Evolutionary conservation across 2,113 vertebrate species (phyloP), one percentile per base, ranked within the genome.

Genomic region (Hypomesus transpacificus): DNA sequence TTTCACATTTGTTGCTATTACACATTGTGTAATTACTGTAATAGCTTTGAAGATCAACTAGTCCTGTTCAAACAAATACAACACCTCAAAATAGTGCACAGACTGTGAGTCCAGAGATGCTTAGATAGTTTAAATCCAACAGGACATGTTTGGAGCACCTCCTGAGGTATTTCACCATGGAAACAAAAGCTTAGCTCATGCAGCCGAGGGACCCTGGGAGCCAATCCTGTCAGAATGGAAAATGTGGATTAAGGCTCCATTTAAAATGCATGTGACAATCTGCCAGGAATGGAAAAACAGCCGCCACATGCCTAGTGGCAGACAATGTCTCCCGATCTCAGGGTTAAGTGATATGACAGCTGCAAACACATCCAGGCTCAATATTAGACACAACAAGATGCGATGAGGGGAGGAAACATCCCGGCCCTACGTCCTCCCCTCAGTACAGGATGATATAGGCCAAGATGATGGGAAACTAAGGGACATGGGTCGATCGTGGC

Each of bases 151-250:
- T 58, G 57, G 66, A 73, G 62, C 52, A 72, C 52, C 60, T 73
- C 24, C 24, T 6, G 66, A 61, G 59, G 56, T 71, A 50, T 66
- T 54, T 50, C 31, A 14, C 57, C 53, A 70, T 18, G 28, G 68
- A 75, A 70, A 52, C 59, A 5, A 50, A 66, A 71, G 50, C 31
- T 60, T 52, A 53, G 16, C 28, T 13, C 56, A 66, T 63, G 7
- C 60, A 14, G 34, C 60, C 60, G 31, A 8, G 56, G 60, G 75
- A 78, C 62, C 22, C 70, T 66, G 64, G 14, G 28, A 59, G 52
- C 52, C 57, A 63, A 65, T 69, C 61, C 74, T 76, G 76, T 68
- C 73, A 56, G 63, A 75, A 78, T 26, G 28, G 70, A 67, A 54
- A 59, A 63, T 64, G 51, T 16, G 59, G 70, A 75, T 73, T 78